These are phyloP conservation scores for Campylomormyrus tamandua DNA, from an alignment of 2,113 vertebrate species.

Conservation along the genomic window DNA sequence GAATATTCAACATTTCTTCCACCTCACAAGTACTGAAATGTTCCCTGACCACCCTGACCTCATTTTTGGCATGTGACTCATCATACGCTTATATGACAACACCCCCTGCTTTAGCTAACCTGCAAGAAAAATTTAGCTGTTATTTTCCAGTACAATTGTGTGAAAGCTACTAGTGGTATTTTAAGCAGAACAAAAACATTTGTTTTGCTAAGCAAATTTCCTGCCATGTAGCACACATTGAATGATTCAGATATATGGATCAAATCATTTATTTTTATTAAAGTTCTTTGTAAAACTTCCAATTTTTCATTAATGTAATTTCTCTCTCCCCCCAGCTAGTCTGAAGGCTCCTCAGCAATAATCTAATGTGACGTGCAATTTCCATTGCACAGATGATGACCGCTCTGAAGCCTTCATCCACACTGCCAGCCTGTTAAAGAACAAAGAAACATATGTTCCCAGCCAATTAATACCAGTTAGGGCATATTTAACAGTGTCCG, in stretches of 20 bases:
- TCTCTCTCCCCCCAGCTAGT: slow-evolving; percentile 24
- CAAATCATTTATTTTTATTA: slow-evolving; percentile 25
- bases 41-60: not conserved
- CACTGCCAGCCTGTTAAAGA: slow-evolving; percentile 14
- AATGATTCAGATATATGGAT: slow-evolving; percentile 19
- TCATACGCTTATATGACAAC: not conserved
- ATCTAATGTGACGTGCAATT: slow-evolving; percentile 25
- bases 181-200: slow-evolving; percentile 10
- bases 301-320: slow-evolving; percentile 19
- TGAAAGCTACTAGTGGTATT: not conserved
- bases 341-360: slow-evolving; percentile 18
- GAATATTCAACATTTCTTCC: not conserved
- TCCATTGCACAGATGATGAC: slow-evolving; percentile 23
- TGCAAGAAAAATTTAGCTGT: not conserved
- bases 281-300: slow-evolving; percentile 20
- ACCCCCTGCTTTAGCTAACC: slow-evolving; percentile 13
- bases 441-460: slow-evolving; percentile 25
- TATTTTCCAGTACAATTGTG: not conserved
- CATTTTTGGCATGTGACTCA: not conserved
- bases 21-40: not conserved
- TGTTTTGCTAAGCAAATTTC: slow-evolving; percentile 15
- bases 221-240: not conserved
- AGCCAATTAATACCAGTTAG: slow-evolving; percentile 29
- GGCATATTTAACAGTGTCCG: slow-evolving; percentile 17
- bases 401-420: not conserved